These are phyloP conservation scores for Carettochelys insculpta DNA, from an alignment of 2,113 vertebrate genomes.

Conservation along the genomic window DNA sequence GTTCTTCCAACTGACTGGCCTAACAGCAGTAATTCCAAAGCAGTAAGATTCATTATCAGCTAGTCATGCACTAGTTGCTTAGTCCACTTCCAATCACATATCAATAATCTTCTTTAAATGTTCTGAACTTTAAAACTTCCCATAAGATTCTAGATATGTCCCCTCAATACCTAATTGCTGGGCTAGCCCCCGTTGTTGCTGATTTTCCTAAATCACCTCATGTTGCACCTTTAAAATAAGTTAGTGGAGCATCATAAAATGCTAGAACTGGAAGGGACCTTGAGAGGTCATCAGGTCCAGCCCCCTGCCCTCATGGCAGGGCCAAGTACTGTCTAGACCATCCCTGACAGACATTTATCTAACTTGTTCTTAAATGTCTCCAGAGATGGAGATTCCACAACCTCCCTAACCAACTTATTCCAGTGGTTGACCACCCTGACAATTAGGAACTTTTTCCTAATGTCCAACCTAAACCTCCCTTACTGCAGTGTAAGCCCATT, in stretches of 20 bases:
- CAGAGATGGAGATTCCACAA: too few relatives aligned
- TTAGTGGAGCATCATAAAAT: not conserved
- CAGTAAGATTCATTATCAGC: conserved; percentile 45
- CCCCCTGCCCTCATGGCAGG: too few relatives aligned
- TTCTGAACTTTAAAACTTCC: not conserved
- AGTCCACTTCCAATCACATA: conserved; percentile 48
- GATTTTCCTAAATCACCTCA: not conserved
- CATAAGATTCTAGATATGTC: not conserved
- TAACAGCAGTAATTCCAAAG: conserved; percentile 60
- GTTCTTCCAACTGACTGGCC: conserved; percentile 40
- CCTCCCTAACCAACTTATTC: too few relatives aligned
- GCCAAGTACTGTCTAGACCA: too few relatives aligned
- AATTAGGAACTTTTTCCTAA: too few relatives aligned
- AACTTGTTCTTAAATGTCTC: too few relatives aligned
- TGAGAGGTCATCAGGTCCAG: too few relatives aligned
- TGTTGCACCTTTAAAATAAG: not conserved
- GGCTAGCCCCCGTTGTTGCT: not conserved
- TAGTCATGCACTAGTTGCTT: conserved; percentile 62
- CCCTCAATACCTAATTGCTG: not conserved
- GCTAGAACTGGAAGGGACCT: too few relatives aligned
- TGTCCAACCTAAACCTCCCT: too few relatives aligned
- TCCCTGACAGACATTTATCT: too few relatives aligned
- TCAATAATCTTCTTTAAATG: not conserved
- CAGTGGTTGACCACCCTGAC: too few relatives aligned
- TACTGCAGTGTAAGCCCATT: too few relatives aligned